Evolutionary conservation across 2,797 vertebrate genomes (phyloP).

Genomic region (Mycteria americana): DNA sequence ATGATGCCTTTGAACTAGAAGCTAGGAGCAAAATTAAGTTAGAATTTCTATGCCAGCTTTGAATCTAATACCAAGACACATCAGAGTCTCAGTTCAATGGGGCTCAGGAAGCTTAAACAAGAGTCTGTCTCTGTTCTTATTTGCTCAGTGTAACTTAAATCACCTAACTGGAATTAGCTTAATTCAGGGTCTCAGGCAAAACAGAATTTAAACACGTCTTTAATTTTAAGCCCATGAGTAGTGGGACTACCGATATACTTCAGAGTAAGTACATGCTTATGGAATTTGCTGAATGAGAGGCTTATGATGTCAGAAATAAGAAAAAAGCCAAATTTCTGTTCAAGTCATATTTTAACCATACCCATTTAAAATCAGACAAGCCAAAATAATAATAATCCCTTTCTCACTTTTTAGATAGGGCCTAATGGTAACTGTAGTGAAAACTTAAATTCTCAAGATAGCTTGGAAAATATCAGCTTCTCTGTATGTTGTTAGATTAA

Average conservation of each 20-base stretch:
- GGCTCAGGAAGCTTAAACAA: constrained; percentile 1
- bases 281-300: not conserved
- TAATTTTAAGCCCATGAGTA: not conserved
- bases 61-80: constrained; percentile 13
- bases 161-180: constrained; percentile 7
- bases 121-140: not conserved
- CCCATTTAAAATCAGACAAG: not conserved
- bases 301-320: not conserved
- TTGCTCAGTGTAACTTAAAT: not conserved
- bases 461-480: not conserved
- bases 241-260: not conserved
- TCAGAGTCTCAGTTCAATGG: not conserved
- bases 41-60: constrained; percentile 17
- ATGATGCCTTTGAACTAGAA: constrained; percentile 41
- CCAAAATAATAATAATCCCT: not conserved
- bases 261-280: not conserved
- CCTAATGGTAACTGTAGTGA: not conserved
- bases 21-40: constrained; percentile 14
- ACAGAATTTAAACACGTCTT: not conserved
- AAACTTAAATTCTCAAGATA: not conserved
- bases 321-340: not conserved
- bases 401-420: not conserved
- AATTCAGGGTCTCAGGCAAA: not conserved
- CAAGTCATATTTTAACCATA: not conserved
- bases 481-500: not conserved